A percentile compares a stretch with the other conserved stretches of the same genome.
Conservation (phyloP, 1,140 invertebrate genomes). For the Muscidifurax raptorellus region DNA sequence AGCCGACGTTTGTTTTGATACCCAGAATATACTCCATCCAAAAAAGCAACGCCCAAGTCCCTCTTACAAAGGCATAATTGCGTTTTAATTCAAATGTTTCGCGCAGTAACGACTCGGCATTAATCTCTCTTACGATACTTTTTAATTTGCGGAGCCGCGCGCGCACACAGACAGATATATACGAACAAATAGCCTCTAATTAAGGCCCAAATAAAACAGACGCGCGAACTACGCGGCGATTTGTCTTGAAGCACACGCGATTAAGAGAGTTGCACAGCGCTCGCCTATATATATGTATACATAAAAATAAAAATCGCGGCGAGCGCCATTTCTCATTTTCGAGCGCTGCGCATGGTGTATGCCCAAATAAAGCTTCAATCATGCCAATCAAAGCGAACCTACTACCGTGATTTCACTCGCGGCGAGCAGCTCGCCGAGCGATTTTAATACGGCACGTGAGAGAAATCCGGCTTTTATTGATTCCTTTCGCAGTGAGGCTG, state of each 20-base stretch:
- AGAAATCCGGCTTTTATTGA: slow-evolving; percentile 18
- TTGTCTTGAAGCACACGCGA: background rate
- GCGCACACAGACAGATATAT: background rate
- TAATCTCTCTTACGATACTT: background rate
- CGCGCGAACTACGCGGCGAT: slow-evolving; percentile 12
- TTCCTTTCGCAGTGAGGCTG: background rate
- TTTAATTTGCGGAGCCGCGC: background rate
- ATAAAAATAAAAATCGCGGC: background rate
- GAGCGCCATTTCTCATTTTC: slow-evolving; percentile 26
- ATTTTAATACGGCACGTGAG: slow-evolving; percentile 37
- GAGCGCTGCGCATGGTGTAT: background rate
- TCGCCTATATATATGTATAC: too few species aligned
- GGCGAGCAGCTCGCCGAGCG: background rate
- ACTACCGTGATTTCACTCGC: slow-evolving; percentile 10
- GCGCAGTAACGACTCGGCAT: slow-evolving; percentile 10
- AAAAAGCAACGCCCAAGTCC: background rate
- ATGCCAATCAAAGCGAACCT: background rate
- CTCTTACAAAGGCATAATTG: background rate
- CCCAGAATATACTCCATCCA: background rate
- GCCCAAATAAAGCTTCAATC: slow-evolving; percentile 33
- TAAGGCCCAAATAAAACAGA: slow-evolving; percentile 20
- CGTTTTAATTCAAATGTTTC: slow-evolving; percentile 30
- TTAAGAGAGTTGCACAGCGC: background rate
- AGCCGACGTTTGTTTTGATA: background rate
- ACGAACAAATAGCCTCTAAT: slow-evolving; percentile 7